phyloP scores from a whole-genome alignment of 2,797 vertebrate genomes.

The Argyrosomus regius region DNA sequence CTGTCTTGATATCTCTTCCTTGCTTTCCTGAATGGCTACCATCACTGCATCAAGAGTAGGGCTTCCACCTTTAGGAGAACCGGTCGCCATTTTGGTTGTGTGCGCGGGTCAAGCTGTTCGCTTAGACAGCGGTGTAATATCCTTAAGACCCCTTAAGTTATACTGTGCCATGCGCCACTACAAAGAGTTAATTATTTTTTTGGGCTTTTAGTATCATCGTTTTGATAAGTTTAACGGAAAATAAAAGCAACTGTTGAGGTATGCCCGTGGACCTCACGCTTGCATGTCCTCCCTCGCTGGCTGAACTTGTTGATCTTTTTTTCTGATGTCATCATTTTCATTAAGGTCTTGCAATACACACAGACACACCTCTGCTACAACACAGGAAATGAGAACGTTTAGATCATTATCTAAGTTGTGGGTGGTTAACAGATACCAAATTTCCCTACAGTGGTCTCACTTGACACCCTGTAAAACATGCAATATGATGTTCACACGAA shows the following conservation, averaged over 20 bases:
- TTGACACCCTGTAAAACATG: neutral
- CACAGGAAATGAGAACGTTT: neutral
- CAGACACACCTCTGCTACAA: neutral
- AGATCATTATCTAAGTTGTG: neutral
- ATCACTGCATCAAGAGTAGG: neutral
- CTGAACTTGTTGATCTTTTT: neutral
- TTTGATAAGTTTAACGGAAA: too few species aligned
- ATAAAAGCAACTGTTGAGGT: too few species aligned
- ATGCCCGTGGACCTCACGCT: too few species aligned
- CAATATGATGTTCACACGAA: neutral
- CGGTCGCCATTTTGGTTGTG: neutral
- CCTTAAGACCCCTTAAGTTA: neutral
- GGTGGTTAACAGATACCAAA: neutral
- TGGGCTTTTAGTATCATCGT: too few species aligned
- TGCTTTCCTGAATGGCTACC: neutral
- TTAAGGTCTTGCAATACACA: slow-evolving; percentile 18
- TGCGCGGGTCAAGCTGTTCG: neutral
- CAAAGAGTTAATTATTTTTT: neutral
- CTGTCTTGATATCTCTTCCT: neutral
- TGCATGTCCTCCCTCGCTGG: neutral
- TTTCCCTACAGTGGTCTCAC: slow-evolving; percentile 3
- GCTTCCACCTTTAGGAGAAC: neutral
- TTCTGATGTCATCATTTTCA: slow-evolving; percentile 12
- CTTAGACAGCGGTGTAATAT: neutral
- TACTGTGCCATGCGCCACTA: neutral